phyloP scores from a whole-genome alignment of 1,140 invertebrate genomes.

The Hyposmocoma kahamanoa region DNA sequence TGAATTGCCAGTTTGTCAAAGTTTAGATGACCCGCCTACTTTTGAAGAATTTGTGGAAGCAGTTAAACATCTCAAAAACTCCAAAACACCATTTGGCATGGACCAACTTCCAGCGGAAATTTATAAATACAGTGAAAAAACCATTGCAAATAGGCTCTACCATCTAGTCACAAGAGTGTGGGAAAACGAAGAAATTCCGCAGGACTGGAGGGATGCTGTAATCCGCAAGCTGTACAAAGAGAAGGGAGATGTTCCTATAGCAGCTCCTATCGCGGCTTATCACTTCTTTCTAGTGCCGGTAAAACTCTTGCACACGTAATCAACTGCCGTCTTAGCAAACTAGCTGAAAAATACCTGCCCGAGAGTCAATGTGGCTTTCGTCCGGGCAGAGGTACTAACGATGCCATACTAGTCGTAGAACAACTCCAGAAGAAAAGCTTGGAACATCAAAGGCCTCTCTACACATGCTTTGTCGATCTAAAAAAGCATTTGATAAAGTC shows the following conservation, averaged over 20 bases:
- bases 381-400: slow-evolving; percentile 18
- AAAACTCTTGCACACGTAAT: slow-evolving; percentile 6
- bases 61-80: background rate
- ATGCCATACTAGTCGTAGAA: slow-evolving; percentile 23
- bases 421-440: slow-evolving; percentile 29
- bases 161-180: background rate
- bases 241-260: slow-evolving; percentile 6
- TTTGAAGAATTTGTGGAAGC: background rate
- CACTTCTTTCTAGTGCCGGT: background rate
- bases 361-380: slow-evolving; percentile 25
- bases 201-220: slow-evolving; percentile 5
- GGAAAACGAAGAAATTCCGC: background rate
- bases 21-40: background rate
- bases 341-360: slow-evolving; percentile 19
- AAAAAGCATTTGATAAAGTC: too few relatives aligned
- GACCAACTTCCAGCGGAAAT: background rate
- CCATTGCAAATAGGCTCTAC: background rate
- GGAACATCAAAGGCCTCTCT: too few relatives aligned
- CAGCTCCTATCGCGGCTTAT: slow-evolving; percentile 5
- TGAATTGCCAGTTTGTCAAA: background rate
- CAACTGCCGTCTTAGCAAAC: slow-evolving; percentile 7
- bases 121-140: background rate
- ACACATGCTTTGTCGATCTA: too few relatives aligned
- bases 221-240: slow-evolving; percentile 9
- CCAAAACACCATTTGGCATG: background rate